Base-by-base conservation (phyloP, 2,797 vertebrate genomes). In the Alcedo atthis region DNA sequence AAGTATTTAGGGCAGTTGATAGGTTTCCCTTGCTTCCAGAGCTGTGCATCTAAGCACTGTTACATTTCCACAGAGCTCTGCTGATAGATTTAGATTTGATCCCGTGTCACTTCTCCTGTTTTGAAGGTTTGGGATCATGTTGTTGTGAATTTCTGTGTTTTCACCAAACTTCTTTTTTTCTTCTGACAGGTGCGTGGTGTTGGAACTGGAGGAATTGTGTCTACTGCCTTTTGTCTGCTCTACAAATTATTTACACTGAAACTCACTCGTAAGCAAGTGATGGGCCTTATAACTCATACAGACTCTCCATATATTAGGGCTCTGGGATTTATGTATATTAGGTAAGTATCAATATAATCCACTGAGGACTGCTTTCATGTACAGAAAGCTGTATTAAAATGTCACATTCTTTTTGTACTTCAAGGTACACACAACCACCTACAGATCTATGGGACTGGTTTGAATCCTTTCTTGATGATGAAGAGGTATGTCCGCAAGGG, bases 311-410 rank as follows among this genome's bases (percentile, higher is more conserved):
- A 99, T 97, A 99, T 99, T 97, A 98, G 99, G 97, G 99, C 99
- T 48, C 99, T 99, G 94, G 99, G 99, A 98, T 99, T 99, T 98
- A 99, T 99, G 99, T 99, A 99, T 97, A 99, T 99, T 98, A 98
- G 99, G 99, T 99, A 97, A 96, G 96, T 45, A 11, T 75, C 28
- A 24, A 25, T 87, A 64, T 74, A 77, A 45, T 58, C 54, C 81
- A n/a, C 90, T 81, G 79, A 43, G 18, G 87, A 7, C 76, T 54
- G 75, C 24, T 61, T 13, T 28, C 26, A 46, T 66, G 21, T 26
- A 45, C 18, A 66, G 81, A 84, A 91, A 93, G 8, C 15, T 90
- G 37, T 73, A 57, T 42, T 95, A 93, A 94, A 79, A 37, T 76
- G 76, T 84, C 53, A n/a, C 3, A 0, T 15, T 96, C 7, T 97